Evolutionary conservation across 2,113 vertebrate species (phyloP), one percentile per base, ranked within the genome.

Genomic region (Triplophysa dalaica): DNA sequence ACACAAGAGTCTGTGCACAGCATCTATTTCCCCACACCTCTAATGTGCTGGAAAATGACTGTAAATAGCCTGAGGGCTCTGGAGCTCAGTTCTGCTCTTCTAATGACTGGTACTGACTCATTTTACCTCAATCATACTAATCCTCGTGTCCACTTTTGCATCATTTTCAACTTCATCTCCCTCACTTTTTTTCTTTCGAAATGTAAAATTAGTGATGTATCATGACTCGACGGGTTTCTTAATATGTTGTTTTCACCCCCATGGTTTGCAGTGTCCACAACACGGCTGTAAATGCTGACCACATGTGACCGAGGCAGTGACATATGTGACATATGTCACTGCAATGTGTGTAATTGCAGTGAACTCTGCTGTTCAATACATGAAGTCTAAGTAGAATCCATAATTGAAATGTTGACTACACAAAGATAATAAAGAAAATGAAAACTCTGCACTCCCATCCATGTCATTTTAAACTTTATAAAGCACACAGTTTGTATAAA

Each of bases 231-330:
- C 58, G 8, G 2, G 16, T 48, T 41, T 69, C 13, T 58, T 72
- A 48, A 58, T 58, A 74, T 41, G 45, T 22, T 58, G 12, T 77
- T 82, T 29, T 21, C 62, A 24, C 14, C n/a, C 43, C 1, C 48
- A 13, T 10, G 7, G 56, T 68, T 82, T 67, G 50, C 7, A n/a
- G 11, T n/a, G 3, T 50, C 48, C 43, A n/a, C 29, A 69, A 79
- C 79, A 64, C 17, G n/a, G 16, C 26, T 58, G 50, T 63, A 60
- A 58, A 68, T 65, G 43, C 48, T 81, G 70, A 70, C 61, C 84
- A 88, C 62, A 81, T 86, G 82, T 83, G 83, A 74, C 72, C 22
- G n/a, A n/a, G n/a, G n/a, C n/a, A n/a, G n/a, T n/a, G n/a, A n/a
- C n/a, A n/a, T n/a, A n/a, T n/a, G n/a, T n/a, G n/a, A n/a, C n/a